A percentile compares a stretch with the other conserved stretches of the same genome.
Conservation (phyloP, 2,113 vertebrate species). For the Symphodus melops region DNA sequence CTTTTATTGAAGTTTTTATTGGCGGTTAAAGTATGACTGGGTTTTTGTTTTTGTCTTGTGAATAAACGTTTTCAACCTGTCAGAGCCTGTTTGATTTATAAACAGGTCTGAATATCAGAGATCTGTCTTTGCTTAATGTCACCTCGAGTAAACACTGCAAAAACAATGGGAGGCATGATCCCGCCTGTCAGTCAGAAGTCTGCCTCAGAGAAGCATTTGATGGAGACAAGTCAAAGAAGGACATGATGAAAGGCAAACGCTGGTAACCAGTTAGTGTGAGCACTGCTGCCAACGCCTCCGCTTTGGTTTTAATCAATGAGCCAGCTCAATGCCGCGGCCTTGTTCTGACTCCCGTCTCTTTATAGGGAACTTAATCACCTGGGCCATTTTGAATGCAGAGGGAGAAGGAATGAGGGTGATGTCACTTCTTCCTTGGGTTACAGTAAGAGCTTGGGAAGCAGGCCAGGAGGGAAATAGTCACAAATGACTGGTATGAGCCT, state of each 20-base stretch:
- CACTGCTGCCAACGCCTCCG: constrained; percentile 29
- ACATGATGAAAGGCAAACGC: constrained; percentile 59
- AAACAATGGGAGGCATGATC: constrained; percentile 7
- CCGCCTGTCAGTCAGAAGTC: neutral
- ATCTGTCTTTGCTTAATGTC: too few relatives aligned
- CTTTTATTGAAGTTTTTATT: too few relatives aligned
- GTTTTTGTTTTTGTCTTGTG: too few relatives aligned
- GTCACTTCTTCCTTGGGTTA: constrained; percentile 74
- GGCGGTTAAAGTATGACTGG: too few relatives aligned
- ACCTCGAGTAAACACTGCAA: too few relatives aligned
- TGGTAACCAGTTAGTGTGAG: constrained; percentile 49
- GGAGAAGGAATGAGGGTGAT: constrained; percentile 71
- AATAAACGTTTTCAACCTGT: too few relatives aligned
- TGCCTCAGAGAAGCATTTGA: constrained; percentile 33
- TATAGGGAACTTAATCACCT: constrained; percentile 79
- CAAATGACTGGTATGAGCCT: constrained; percentile 56
- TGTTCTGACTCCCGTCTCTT: constrained; percentile 68
- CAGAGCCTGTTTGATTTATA: too few relatives aligned
- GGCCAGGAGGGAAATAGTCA: constrained; percentile 63
- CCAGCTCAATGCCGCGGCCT: constrained; percentile 72
- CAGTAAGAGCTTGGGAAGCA: constrained; percentile 74
- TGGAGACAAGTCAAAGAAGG: constrained; percentile 55
- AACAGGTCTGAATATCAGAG: too few relatives aligned
- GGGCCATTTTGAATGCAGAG: constrained; percentile 70
- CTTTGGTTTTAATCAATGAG: constrained; percentile 79